Evolutionary conservation across 2,888 invertebrate genomes (phyloP), one percentile per base, ranked within the genome.

Genomic region (Lapara coniferarum): DNA sequence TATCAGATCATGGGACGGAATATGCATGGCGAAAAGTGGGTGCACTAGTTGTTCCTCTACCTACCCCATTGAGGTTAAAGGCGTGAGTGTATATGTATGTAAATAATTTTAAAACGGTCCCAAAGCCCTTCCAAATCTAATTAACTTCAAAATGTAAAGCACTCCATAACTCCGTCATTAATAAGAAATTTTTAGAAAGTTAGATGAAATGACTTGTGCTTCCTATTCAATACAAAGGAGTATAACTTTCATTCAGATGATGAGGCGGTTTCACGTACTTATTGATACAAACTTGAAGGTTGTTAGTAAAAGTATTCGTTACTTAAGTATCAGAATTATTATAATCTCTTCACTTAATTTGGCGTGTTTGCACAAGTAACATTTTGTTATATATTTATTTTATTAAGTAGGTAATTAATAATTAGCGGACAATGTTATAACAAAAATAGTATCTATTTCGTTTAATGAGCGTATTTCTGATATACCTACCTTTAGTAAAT

Each of bases 161-260:
- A 30, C 6, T 57, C 7, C 1, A 57, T 6, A 63, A 63, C 49
- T 55, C 10, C 53, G 46, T 49, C 71, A 72, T 75, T 71, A 71
- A 59, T 66, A 68, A 69, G 66, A 69, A 73, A 72, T 71, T 49
- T 73, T 71, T 74, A 77, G 77, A 77, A 77, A 77, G 57, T 49
- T 13, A 19, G 46, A 16, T 49, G 25, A 66, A 68, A 74, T 75
- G 77, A 77, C 72, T 74, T 16, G 71, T 68, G 58, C 56, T 70
- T 74, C 67, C 71, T 63, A 72, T 74, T 72, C 67, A 69, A 73
- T 68, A 51, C 25, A 74, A 73, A 75, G 73, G 73, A 69, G 46
- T 16, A 5, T 67, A 25, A 71, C 74, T 77, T 77, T 75, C 74
- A 71, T 74, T 71, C 30, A 19, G 72, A 71, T 77, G 75, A 77